These are phyloP conservation scores for Scylla paramamosain DNA, from an alignment of 1,140 invertebrate species.

Conservation along the genomic window DNA sequence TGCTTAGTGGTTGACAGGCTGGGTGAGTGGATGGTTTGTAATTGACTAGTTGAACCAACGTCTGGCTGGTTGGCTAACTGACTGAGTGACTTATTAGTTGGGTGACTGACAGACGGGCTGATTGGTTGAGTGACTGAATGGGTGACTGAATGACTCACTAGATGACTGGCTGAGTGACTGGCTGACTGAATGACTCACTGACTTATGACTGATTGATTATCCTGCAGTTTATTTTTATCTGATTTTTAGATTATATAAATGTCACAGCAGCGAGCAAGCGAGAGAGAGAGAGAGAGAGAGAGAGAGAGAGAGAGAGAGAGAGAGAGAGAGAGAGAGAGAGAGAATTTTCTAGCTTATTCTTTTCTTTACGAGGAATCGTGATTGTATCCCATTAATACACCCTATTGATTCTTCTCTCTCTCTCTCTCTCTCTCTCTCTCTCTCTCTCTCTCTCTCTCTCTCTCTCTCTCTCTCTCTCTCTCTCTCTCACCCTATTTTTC, in stretches of 20 bases:
- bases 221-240: background rate
- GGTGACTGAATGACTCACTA: no score
- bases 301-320: background rate
- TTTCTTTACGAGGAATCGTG: no score
- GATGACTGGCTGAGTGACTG: no score
- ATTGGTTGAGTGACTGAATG: no score
- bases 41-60: no score
- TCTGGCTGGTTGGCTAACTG: no score
- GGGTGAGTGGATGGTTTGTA: no score
- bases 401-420: background rate
- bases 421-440: no score
- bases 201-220: background rate
- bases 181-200: background rate
- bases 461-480: slow-evolving; percentile 48
- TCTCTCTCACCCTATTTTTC: background rate
- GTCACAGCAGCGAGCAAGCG: background rate
- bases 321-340: background rate
- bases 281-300: background rate
- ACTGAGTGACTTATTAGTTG: no score
- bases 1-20: no score
- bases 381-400: background rate
- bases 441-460: background rate
- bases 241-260: background rate
- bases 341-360: background rate
- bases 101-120: no score